A percentile compares a stretch with the other conserved stretches of the same genome.
Evolutionary conservation across 2,113 vertebrate genomes (phyloP).

Genomic region (Stomatorhinus ivindoensis): DNA sequence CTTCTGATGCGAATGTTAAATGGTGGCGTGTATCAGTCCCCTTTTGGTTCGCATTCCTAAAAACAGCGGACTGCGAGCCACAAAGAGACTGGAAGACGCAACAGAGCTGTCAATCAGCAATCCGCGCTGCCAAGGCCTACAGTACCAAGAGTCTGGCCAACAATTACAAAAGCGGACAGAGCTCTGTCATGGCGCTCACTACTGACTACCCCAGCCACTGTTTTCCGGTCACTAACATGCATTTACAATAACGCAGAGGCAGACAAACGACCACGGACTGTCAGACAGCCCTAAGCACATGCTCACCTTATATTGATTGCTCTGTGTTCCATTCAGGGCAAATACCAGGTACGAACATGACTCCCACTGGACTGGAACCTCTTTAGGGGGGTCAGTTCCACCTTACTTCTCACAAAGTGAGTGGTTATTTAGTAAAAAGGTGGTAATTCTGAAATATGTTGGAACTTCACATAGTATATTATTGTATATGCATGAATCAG

Average conservation of each 20-base stretch:
- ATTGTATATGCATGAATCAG: background rate
- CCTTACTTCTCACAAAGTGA: background rate
- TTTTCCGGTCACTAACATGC: background rate
- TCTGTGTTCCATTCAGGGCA: background rate
- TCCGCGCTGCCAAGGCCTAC: background rate
- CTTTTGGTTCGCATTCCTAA: background rate
- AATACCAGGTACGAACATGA: background rate
- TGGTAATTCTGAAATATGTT: background rate
- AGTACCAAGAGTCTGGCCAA: background rate
- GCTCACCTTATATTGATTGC: background rate
- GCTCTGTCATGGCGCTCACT: background rate
- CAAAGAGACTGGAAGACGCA: background rate
- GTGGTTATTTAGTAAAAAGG: background rate
- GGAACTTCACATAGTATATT: background rate
- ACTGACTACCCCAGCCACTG: background rate
- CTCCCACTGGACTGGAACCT: background rate
- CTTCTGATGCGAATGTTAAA: background rate
- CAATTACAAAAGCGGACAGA: slow-evolving; percentile 10
- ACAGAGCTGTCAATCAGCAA: background rate
- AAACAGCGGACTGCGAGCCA: background rate
- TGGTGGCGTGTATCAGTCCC: background rate
- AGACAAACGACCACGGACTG: background rate
- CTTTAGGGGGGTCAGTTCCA: background rate
- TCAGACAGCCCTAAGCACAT: background rate
- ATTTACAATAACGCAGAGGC: background rate